These are phyloP conservation scores for Drosophila leonis DNA, from an alignment of 2,888 invertebrate genomes.

Conservation along the genomic window DNA sequence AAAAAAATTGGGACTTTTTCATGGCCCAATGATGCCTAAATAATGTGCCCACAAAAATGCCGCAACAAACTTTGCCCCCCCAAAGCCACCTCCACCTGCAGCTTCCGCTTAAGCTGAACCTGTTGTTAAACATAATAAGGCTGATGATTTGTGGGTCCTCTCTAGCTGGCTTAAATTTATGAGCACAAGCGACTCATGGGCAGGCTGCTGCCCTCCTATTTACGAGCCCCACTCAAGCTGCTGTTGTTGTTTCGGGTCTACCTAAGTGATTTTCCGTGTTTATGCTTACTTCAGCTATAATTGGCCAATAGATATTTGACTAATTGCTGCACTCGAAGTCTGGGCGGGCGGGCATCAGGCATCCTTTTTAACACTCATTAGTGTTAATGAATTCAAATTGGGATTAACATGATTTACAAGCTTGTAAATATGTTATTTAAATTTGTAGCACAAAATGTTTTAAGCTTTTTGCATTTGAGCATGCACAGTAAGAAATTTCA, in stretches of 20 bases:
- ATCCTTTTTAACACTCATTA: neutral
- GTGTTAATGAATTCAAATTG: slow-evolving; percentile 1
- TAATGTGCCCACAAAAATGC: slow-evolving; percentile 49
- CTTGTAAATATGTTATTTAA: slow-evolving; percentile 18
- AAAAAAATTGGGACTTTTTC: slow-evolving; percentile 56
- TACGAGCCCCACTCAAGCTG: slow-evolving; percentile 43
- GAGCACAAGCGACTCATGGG: slow-evolving; percentile 32
- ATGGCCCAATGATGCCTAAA: slow-evolving; percentile 69
- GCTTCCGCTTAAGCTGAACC: slow-evolving; percentile 1
- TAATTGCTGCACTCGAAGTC: slow-evolving; percentile 10
- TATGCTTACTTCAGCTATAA: neutral
- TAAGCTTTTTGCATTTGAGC: neutral
- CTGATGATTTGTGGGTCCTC: slow-evolving; percentile 55
- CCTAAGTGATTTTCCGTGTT: slow-evolving; percentile 70
- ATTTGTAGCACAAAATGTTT: slow-evolving; percentile 6
- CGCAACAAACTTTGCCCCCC: slow-evolving; percentile 10
- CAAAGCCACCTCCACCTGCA: neutral
- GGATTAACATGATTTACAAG: neutral
- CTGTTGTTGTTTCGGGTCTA: neutral
- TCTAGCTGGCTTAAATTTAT: slow-evolving; percentile 60
- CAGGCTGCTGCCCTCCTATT: slow-evolving; percentile 39
- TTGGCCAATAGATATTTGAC: slow-evolving; percentile 2
- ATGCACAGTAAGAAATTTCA: neutral
- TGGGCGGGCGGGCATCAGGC: neutral
- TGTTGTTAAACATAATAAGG: slow-evolving; percentile 22